phyloP scores from a whole-genome alignment of 2,888 invertebrate genomes.

The Drosophila ezoana region DNA sequence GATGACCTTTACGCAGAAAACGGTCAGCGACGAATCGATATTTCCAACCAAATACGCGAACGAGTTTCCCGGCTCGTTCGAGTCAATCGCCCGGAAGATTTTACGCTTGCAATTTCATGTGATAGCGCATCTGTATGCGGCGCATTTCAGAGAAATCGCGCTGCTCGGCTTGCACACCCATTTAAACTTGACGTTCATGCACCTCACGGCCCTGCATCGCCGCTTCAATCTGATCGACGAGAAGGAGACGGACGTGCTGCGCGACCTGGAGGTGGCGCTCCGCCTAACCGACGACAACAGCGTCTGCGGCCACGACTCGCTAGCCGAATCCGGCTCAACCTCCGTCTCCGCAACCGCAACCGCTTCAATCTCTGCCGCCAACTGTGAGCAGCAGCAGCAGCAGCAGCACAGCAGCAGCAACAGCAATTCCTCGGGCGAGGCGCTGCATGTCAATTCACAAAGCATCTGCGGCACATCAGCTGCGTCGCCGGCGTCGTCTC shows the following conservation, averaged over 20 bases:
- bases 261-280: conserved; percentile 95
- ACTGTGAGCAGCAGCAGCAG: conserved; percentile 40
- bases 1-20: conserved; percentile 99
- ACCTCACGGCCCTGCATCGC: conserved; percentile 93
- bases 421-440: conserved; percentile 52
- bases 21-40: conserved; percentile 97
- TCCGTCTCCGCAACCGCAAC: conserved; percentile 1
- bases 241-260: conserved; percentile 97
- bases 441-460: conserved; percentile 81
- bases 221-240: conserved; percentile 96
- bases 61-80: conserved; percentile 97
- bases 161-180: conserved; percentile 97
- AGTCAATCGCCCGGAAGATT: conserved; percentile 97
- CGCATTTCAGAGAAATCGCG: conserved; percentile 98
- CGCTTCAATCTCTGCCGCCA: conserved; percentile 17
- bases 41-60: conserved; percentile 99
- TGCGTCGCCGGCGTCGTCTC: conserved; percentile 36
- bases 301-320: conserved; percentile 65
- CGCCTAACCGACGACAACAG: conserved; percentile 87
- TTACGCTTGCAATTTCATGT: conserved; percentile 98
- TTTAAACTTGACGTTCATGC: conserved; percentile 98
- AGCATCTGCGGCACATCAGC: conserved; percentile 42
- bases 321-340: conserved; percentile 29
- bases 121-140: conserved; percentile 98
- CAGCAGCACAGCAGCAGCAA: conserved; percentile 49